Evolutionary conservation across 1,140 invertebrate genomes (phyloP), one percentile per base, ranked within the genome.

Genomic region (Heliothis subflexa): DNA sequence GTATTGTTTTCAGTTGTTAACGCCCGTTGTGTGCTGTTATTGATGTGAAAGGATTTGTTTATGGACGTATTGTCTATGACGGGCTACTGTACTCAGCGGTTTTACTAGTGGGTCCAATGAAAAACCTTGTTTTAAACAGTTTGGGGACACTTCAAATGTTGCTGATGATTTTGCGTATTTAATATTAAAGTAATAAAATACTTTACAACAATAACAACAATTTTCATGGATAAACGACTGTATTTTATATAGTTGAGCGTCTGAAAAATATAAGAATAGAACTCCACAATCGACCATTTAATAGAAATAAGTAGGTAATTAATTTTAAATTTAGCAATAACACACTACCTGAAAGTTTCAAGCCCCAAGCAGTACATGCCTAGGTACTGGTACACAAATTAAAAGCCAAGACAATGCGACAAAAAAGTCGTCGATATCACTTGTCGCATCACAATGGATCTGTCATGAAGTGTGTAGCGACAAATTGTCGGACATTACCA

Each of bases 401-500:
- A 81, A 81, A 74, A 74, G 21, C 3, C 61, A 78, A 77, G 59
- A 72, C 33, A 78, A 78, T 68, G 45, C 71, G 52, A 66, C 14
- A 50, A 57, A 78, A 47, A 66, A 49, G 70, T 73, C 68, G 45
- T 68, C 57, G 52, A 78, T 81, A 73, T 73, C 49, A 80, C 61
- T 80, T 78, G 62, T 70, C 64, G 49, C 13, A 3, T 11, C n/a
- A 78, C 77, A 78, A 71, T 71, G 57, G 66, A 54, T 79, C 45
- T 59, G 62, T 80, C 77, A 70, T 47, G 64, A 61, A 70, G 78
- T 78, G 54, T 73, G 80, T 77, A 80, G 83, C 73, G 87, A 91
- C 84, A 91, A 91, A 93, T 93, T 79, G 90, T 81, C 52, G 71
- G 25, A 75, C 90, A 91, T 93, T 92, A 93, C 82, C 75, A 80